Evolutionary conservation across 1,140 invertebrate species (phyloP), one percentile per base, ranked within the genome.

Genomic region (Bombus haemorrhoidalis): DNA sequence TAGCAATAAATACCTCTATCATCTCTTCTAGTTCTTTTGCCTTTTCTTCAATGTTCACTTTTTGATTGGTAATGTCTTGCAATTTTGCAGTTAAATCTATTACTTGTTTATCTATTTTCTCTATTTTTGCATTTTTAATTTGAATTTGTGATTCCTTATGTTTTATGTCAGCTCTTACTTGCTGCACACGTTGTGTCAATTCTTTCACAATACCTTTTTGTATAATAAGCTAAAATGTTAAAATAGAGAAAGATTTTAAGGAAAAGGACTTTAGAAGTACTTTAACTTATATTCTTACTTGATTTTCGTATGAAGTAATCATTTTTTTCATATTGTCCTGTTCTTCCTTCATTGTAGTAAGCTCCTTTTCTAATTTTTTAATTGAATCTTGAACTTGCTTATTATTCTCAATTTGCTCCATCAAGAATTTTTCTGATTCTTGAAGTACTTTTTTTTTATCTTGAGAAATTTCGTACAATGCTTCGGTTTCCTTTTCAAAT

Each of bases 11-110:
- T 90, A 95, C 95, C 91, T 95, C 89, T 37, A 95, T 90, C 86
- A 95, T 95, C 37, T 93, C 89, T 77, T 95, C 93, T 12, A 95
- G 83, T 75, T 95, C 92, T 53, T 90, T 93, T 9, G 89, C 89
- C 82, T 91, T 94, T 47, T 94, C 94, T 13, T 92, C 90, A 10
- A 93, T 87, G 66, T 93, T 93, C 39, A 93, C 87, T 72, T 92
- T 93, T 72, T 93, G 91, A 77, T 86, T 87, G 1, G 87, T 89
- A 77, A 95, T 90, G 1, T 92, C 87, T 39, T 88, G 57, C 5
- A 94, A 81, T 12, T 92, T 94, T 9, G 18, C 69, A 74, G 91
- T 93, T n/a, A 95, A 75, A 34, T 94, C 91, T 15, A 85, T 47
- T 3, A 95, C 87, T 82, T 91, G 91, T 34, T 78, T 89, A 10